phyloP scores from a whole-genome alignment of 92 coral and sea anemone species.

The Heteractis magnifica region DNA sequence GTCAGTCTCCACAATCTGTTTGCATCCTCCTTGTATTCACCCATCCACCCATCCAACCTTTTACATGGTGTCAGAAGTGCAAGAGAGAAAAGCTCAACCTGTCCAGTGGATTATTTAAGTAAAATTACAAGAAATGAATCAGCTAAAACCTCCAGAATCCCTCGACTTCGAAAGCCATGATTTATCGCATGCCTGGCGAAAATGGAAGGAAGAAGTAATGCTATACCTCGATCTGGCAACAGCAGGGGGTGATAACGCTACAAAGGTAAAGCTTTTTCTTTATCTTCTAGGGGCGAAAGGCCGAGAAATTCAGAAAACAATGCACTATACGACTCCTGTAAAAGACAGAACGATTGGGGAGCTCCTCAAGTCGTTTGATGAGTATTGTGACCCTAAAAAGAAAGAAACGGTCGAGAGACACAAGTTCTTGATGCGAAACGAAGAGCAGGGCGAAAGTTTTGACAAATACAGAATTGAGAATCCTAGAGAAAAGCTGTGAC shows the following conservation, averaged over 20 bases:
- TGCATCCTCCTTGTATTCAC: too few species aligned
- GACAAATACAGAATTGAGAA: conserved; percentile 51
- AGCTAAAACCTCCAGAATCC: conserved; percentile 22
- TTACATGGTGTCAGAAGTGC: conserved; percentile 15
- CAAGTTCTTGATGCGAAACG: conserved; percentile 45
- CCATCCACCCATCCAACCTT: background rate
- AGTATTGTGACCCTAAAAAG: conserved; percentile 53
- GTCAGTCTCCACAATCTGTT: too few species aligned
- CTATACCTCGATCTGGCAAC: background rate
- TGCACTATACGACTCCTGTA: background rate
- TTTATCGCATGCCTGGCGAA: conserved; percentile 32
- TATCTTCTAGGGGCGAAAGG: conserved; percentile 19
- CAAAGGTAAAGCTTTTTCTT: too few species aligned
- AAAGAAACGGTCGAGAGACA: conserved; percentile 56
- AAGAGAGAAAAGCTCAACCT: background rate
- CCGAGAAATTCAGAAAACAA: conserved; percentile 41
- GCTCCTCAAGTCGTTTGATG: conserved; percentile 37
- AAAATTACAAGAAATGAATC: conserved; percentile 11
- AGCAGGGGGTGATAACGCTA: conserved; percentile 13
- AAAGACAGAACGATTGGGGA: conserved; percentile 3
- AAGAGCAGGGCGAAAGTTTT: conserved; percentile 46
- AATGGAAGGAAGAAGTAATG: conserved; percentile 36
- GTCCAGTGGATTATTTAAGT: background rate
- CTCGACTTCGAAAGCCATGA: conserved; percentile 33
- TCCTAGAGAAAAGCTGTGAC: conserved; percentile 34